These are phyloP conservation scores for Poeciliopsis turrubarensis DNA, from an alignment of 2,113 vertebrate genomes.

Conservation along the genomic window DNA sequence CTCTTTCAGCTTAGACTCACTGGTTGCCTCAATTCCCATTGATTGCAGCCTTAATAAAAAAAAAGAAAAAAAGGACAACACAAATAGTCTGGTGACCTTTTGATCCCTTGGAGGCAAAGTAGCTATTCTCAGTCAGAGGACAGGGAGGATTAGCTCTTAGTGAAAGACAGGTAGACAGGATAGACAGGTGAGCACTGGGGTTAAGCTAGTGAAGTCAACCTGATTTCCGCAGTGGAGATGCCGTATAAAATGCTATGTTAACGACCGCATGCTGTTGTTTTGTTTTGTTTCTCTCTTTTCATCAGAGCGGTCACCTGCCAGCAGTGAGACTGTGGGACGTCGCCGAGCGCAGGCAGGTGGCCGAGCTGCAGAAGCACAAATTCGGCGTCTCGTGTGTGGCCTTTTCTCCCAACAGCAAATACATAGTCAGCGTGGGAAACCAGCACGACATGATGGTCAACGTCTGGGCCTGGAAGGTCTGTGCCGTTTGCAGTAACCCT, in stretches of 20 bases:
- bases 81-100: conserved; percentile 54
- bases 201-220: background rate
- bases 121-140: conserved; percentile 18
- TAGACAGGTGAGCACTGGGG: conserved; percentile 10
- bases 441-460: conserved; percentile 98
- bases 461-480: conserved; percentile 94
- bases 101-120: conserved; percentile 40
- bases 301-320: conserved; percentile 91
- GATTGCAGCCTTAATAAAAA: conserved; percentile 21
- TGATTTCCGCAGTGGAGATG: background rate
- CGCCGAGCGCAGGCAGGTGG: conserved; percentile 85
- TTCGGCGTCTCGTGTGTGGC: conserved; percentile 92
- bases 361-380: conserved; percentile 91
- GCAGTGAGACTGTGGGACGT: conserved; percentile 94
- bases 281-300: background rate
- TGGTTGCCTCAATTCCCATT: conserved; percentile 8
- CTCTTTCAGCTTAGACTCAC: conserved; percentile 6
- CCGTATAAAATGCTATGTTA: background rate
- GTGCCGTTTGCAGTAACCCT: background rate
- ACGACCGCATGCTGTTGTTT: background rate
- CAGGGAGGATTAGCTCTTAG: conserved; percentile 45
- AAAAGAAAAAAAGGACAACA: background rate
- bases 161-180: conserved; percentile 14
- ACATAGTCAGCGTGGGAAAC: conserved; percentile 95
- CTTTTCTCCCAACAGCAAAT: conserved; percentile 92